A percentile compares a stretch with the other conserved stretches of the same genome.
phyloP scores from a whole-genome alignment of 1,140 invertebrate species.

The Cryptotermes secundus region DNA sequence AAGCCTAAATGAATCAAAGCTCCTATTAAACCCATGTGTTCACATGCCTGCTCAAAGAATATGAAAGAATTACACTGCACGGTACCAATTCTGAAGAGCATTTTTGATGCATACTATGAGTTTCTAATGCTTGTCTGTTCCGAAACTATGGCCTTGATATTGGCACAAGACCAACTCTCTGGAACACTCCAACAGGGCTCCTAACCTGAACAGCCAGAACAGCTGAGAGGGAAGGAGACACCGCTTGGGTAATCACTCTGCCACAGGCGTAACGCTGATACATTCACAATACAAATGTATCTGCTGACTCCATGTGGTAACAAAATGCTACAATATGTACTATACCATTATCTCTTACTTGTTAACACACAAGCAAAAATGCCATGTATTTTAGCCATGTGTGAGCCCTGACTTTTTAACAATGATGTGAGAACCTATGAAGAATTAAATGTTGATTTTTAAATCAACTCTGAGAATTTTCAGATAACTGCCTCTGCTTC shows the following conservation, averaged over 20 bases:
- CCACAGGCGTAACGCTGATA: neutral
- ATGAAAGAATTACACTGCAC: too few species aligned
- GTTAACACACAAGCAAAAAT: too few species aligned
- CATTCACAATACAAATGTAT: neutral
- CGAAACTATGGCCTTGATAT: neutral
- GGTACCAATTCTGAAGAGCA: too few species aligned
- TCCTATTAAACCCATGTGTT: too few species aligned
- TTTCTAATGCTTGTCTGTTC: neutral
- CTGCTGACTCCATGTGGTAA: conserved; percentile 4
- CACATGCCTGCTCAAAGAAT: too few species aligned
- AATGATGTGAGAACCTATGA: too few species aligned
- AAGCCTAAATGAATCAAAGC: too few species aligned
- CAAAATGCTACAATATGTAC: neutral
- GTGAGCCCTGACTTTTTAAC: too few species aligned
- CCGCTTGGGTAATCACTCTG: neutral
- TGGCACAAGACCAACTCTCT: neutral
- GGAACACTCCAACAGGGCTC: neutral
- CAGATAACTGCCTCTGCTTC: too few species aligned
- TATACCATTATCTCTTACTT: neutral
- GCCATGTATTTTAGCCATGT: too few species aligned
- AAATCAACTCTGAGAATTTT: too few species aligned
- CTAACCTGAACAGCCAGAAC: neutral
- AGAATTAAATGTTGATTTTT: too few species aligned
- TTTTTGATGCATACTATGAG: neutral
- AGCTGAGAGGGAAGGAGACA: neutral